These are phyloP conservation scores for Andrena bicolor DNA, from an alignment of 2,888 invertebrate species.

Conservation along the genomic window DNA sequence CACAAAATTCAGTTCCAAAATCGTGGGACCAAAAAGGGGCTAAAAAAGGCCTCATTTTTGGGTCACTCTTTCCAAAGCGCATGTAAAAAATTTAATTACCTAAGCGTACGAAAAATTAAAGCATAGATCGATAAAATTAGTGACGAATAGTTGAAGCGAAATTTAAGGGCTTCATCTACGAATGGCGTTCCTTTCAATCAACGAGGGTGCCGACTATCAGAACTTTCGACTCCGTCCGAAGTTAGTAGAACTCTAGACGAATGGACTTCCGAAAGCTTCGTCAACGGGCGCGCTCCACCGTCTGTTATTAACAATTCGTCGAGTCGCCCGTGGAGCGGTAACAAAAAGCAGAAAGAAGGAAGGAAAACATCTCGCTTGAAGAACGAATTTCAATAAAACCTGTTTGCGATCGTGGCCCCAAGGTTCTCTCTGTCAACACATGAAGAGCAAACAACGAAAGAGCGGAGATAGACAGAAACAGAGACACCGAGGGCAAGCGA, in stretches of 20 bases:
- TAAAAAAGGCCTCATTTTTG: too few species aligned
- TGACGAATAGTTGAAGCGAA: too few species aligned
- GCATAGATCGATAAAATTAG: too few species aligned
- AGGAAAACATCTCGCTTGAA: slow-evolving; percentile 2
- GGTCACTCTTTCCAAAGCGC: too few species aligned
- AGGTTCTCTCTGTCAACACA: slow-evolving; percentile 40
- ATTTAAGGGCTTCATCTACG: too few species aligned
- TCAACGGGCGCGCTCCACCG: background rate
- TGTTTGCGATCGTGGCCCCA: slow-evolving; percentile 44
- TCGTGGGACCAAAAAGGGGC: too few species aligned
- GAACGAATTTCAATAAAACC: slow-evolving; percentile 51
- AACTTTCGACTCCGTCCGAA: background rate
- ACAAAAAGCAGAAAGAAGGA: background rate
- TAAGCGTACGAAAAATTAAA: too few species aligned
- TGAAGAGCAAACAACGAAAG: slow-evolving; percentile 47
- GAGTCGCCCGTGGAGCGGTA: background rate
- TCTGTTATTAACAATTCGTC: slow-evolving; percentile 14
- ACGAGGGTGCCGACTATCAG: too few species aligned
- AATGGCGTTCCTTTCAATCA: too few species aligned
- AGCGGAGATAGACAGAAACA: slow-evolving; percentile 4
- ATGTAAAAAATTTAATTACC: too few species aligned
- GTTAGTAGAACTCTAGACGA: background rate
- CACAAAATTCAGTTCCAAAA: too few species aligned
- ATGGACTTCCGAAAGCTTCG: background rate
- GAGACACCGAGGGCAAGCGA: slow-evolving; percentile 26